Base-by-base conservation (phyloP, 2,888 invertebrate species). In the Hemistola chrysoprasaria region DNA sequence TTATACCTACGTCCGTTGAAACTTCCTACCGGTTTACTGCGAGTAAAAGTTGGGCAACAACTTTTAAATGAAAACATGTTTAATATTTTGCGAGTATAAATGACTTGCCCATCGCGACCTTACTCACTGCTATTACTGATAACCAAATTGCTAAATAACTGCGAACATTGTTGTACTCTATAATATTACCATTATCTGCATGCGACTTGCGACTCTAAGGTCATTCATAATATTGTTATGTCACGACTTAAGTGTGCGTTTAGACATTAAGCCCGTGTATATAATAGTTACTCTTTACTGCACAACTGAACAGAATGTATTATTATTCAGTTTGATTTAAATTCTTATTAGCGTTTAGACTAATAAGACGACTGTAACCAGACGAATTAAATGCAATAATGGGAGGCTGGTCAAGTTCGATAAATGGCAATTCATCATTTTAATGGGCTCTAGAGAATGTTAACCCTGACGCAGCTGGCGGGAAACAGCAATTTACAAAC, bases 381-480 rank as follows among this genome's bases (percentile, higher is more conserved):
- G 38, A 50, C 43, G 34, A 47, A 46, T 50, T 40, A 32, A 46
- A 53, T 35, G 22, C 32, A 45, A 44, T 36, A 37, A 44, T 47
- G 25, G 33, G 37, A 50, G 36, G 41, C 36, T 47, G 42, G 31
- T 42, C 45, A 40, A 46, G 50, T 39, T 58, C 46, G 39, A 47
- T 50, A 47, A 47, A 38, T 41, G 32, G 53, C 57, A 56, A 67
- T 64, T 56, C 48, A 55, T 59, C 29, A 56, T 57, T 59, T 56
- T 50, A 58, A 56, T 59, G 61, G 62, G 50, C 62, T 59, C 55
- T 52, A 52, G 62, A 74, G 76, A 66, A 67, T 78, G 61, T 78
- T 79, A 74, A 80, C 78, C 78, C 73, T 71, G 63, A 42, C 51
- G 50, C 53, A 53, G 50, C 41, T 60, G 64, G 66, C 67, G 70